Evolutionary conservation across 2,888 invertebrate genomes (phyloP).

Genomic region (Lithophane socia): DNA sequence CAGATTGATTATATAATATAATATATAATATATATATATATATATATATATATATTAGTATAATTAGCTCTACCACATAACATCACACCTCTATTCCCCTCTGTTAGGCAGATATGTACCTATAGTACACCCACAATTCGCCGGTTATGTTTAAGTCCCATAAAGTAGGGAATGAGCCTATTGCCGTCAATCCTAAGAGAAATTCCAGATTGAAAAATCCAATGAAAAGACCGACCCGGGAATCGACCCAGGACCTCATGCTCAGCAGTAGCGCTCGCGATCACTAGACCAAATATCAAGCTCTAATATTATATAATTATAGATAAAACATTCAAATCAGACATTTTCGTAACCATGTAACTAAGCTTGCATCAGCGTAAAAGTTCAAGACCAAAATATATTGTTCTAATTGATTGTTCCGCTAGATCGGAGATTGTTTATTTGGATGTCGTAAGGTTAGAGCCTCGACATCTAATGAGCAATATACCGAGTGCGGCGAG

Average conservation of each 20-base stretch:
- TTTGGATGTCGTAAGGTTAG: constrained; percentile 48
- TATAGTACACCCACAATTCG: background rate
- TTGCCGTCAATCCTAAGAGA: background rate
- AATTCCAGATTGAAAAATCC: background rate
- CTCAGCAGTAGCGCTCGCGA: too few species aligned
- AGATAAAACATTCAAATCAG: constrained; percentile 1
- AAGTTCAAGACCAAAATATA: constrained; percentile 61
- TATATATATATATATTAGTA: too few species aligned
- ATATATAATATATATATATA: too few species aligned
- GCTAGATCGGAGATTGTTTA: constrained; percentile 41
- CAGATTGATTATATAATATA: too few species aligned
- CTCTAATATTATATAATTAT: constrained; percentile 22
- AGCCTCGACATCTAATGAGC: constrained; percentile 38
- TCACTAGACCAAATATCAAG: background rate
- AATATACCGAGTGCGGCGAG: constrained; percentile 19
- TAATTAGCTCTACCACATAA: too few species aligned
- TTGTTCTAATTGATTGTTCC: constrained; percentile 61
- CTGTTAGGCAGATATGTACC: background rate
- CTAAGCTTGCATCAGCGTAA: constrained; percentile 49
- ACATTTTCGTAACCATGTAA: constrained; percentile 28
- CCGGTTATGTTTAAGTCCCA: too few species aligned
- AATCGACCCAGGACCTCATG: background rate
- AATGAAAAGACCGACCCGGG: too few species aligned
- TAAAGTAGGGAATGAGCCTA: too few species aligned
- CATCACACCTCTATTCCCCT: background rate